Evolutionary conservation across 2,888 invertebrate genomes (phyloP).

Genomic region (Barypeithes pellucidus): DNA sequence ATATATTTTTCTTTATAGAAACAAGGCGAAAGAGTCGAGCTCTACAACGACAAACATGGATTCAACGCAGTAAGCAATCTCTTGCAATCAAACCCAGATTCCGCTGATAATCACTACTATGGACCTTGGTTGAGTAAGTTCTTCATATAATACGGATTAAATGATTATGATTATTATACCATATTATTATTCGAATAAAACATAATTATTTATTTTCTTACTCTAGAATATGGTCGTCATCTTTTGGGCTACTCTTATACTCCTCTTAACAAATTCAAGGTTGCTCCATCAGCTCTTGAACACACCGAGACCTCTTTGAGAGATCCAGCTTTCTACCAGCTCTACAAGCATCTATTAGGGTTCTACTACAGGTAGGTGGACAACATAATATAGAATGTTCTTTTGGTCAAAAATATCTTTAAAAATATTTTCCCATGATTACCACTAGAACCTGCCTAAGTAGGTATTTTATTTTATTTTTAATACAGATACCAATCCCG

Average conservation of each 20-base stretch:
- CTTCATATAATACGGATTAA: neutral
- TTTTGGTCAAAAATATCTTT: too few relatives aligned
- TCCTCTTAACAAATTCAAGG: constrained; percentile 67
- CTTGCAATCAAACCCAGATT: constrained; percentile 78
- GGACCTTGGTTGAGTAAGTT: constrained; percentile 53
- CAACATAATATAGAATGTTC: too few relatives aligned
- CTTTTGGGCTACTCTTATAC: constrained; percentile 73
- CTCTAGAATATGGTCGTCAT: constrained; percentile 73
- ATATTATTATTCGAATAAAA: neutral
- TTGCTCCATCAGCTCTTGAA: constrained; percentile 77
- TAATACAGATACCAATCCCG: constrained; percentile 37
- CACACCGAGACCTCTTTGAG: constrained; percentile 78
- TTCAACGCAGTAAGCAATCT: constrained; percentile 78
- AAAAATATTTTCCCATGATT: too few relatives aligned
- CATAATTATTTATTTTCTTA: constrained; percentile 4
- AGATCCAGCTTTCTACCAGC: constrained; percentile 81
- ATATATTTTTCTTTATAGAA: constrained; percentile 39
- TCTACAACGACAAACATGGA: constrained; percentile 78
- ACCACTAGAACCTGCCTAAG: too few relatives aligned
- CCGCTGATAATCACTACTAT: constrained; percentile 76
- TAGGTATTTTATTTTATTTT: neutral
- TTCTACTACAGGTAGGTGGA: constrained; percentile 29
- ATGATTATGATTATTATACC: too few relatives aligned
- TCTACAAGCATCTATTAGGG: constrained; percentile 75
- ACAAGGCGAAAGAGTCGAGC: constrained; percentile 70